Conservation (phyloP, 2,888 invertebrate species). For the Neocrepidodera transversa region DNA sequence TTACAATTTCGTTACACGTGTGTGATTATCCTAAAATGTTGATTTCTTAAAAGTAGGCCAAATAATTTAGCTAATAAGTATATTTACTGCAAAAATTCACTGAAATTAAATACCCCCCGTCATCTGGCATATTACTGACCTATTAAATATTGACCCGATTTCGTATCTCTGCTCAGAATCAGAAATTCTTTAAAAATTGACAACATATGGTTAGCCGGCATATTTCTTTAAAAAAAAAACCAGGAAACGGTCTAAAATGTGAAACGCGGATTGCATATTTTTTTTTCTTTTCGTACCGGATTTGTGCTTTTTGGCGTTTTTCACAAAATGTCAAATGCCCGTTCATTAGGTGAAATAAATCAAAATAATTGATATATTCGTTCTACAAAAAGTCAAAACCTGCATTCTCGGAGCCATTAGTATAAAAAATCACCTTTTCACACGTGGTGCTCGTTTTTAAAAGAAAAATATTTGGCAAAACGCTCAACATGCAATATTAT, state of each 20-base stretch:
- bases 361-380: conserved; percentile 6
- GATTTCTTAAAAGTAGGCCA: neutral
- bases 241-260: conserved; percentile 5
- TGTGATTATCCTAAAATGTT: neutral
- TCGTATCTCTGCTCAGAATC: neutral
- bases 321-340: neutral
- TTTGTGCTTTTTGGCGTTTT: neutral
- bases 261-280: neutral
- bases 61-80: neutral
- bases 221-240: neutral
- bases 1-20: neutral
- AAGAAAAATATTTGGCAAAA: conserved; percentile 36
- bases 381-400: conserved; percentile 1
- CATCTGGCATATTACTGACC: conserved; percentile 23
- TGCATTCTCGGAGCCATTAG: conserved; percentile 14
- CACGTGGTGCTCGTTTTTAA: conserved; percentile 30
- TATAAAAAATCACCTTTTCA: conserved; percentile 34
- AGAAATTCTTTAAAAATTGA: conserved; percentile 15
- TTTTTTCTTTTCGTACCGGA: neutral
- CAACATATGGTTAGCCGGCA: conserved; percentile 8
- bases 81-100: neutral
- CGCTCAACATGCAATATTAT: conserved; percentile 36
- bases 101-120: conserved; percentile 17
- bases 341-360: conserved; percentile 1
- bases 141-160: conserved; percentile 19